phyloP scores from a whole-genome alignment of 2,888 invertebrate genomes.

The Caenorhabditis drosophilae region DNA sequence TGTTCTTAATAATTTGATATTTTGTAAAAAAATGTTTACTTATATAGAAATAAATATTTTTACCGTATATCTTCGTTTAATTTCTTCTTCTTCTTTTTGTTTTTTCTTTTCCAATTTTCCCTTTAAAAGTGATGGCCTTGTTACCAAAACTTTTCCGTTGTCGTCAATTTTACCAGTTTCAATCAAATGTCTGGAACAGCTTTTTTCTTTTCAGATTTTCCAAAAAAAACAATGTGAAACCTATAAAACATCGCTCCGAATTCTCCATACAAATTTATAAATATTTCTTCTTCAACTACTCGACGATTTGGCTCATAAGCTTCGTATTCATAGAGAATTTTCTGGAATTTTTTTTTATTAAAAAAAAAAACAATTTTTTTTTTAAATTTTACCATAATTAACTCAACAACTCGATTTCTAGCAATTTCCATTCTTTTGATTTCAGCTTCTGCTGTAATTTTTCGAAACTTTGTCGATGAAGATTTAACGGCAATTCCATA shows the following conservation, averaged over 20 bases:
- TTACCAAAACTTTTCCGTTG: constrained; percentile 14
- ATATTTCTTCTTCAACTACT: constrained; percentile 10
- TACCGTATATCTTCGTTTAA: neutral
- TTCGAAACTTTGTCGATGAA: constrained; percentile 8
- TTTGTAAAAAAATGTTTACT: too few relatives aligned
- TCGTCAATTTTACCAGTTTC: constrained; percentile 24
- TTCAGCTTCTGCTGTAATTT: constrained; percentile 22
- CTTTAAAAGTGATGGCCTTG: constrained; percentile 16
- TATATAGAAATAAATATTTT: too few relatives aligned
- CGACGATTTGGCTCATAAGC: constrained; percentile 9
- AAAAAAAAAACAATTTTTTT: neutral
- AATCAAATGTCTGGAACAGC: constrained; percentile 12
- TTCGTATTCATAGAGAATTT: constrained; percentile 36
- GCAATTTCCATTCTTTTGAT: constrained; percentile 14
- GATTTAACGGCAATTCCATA: too few relatives aligned
- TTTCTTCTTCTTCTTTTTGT: neutral
- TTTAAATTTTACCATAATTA: constrained; percentile 22
- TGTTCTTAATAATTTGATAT: too few relatives aligned
- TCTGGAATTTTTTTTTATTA: constrained; percentile 8
- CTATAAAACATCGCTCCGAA: constrained; percentile 32
- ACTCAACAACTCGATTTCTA: constrained; percentile 18
- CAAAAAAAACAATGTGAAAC: too few relatives aligned
- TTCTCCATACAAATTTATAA: constrained; percentile 14
- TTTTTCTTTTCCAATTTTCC: neutral
- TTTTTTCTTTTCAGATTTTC: neutral